Percentiles rank a stretch among this genome's conserved stretches.
Conservation (phyloP, 2,797 vertebrate species). For the Argya squamiceps region DNA sequence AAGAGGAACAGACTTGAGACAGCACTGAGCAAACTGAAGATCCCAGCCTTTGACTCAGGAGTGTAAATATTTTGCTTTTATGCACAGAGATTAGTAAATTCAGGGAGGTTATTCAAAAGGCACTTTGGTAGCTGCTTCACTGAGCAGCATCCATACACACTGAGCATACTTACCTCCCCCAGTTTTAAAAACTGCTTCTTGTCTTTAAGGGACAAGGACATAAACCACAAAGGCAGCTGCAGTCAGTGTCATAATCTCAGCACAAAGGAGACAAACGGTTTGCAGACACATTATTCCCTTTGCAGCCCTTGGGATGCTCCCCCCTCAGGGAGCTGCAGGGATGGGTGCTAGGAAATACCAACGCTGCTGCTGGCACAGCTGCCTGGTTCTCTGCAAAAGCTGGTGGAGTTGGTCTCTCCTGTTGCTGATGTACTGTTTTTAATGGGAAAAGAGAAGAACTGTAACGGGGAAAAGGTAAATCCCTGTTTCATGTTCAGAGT, state of each 20-base stretch:
- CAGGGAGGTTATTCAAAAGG: constrained; percentile 30
- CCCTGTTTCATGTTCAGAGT: not conserved
- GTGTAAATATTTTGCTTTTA: constrained; percentile 58
- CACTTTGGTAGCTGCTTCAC: constrained; percentile 29
- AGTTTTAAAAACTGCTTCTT: not conserved
- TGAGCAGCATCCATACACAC: not conserved
- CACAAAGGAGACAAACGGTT: not conserved
- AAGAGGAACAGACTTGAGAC: constrained; percentile 40
- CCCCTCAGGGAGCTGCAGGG: not conserved
- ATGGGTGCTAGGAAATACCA: not conserved
- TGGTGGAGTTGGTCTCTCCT: not conserved
- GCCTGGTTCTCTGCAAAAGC: not conserved
- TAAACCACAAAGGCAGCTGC: not conserved
- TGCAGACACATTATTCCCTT: not conserved
- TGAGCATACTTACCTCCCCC: not conserved
- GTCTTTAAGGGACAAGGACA: not conserved
- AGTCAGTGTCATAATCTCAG: not conserved
- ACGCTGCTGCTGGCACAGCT: not conserved
- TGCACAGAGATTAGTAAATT: constrained; percentile 48
- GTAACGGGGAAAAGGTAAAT: not conserved
- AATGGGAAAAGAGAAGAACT: not conserved
- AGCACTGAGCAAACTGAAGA: constrained; percentile 47
- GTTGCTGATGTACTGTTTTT: not conserved
- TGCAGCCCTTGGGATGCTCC: not conserved
- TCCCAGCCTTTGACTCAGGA: constrained; percentile 40